Evolutionary conservation across 2,888 invertebrate species (phyloP), one percentile per base, ranked within the genome.

Genomic region (Sphecodes monilicornis): DNA sequence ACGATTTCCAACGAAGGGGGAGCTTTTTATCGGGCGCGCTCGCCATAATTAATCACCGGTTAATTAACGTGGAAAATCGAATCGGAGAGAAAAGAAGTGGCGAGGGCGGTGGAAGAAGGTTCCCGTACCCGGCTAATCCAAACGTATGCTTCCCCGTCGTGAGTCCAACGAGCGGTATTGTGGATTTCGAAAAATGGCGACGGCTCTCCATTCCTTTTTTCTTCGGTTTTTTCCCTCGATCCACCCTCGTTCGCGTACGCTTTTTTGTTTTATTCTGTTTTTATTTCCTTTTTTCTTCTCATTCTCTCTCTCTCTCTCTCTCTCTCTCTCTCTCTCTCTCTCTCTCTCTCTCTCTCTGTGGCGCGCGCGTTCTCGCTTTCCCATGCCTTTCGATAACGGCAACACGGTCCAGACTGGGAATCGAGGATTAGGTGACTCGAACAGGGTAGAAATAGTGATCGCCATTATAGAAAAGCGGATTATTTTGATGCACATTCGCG

Each of bases 1-100:
- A 18, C 60, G 60, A 77, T 77, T 86, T 72, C 71, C 80, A 32
- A 32, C 32, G 46, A 71, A 81, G 81, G 86, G 80, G 82, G 79
- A 87, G 83, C 84, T 90, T 92, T 85, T 93, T 92, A 91, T 91
- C 92, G 90, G 84, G 76, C 68, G 85, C 88, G 84, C 88, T 88
- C 81, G 86, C 82, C 86, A 89, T 91, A 91, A 93, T 93, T 92
- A 93, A 93, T 93, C 93, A 92, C 90, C 75, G 86, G 90, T 88
- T 92, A 92, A 93, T 93, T 93, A 92, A 92, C 91, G 91, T 88
- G 85, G 84, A 85, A 85, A 85, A 87, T 85, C 86, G 75, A 78
- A 86, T 87, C 82, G 71, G 77, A 71, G 50, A 32, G 50, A 36
- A 36, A 73, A 79, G n/a, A 50, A 66, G 60, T 32, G 36, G 8